Evolutionary conservation across 2,888 invertebrate genomes (phyloP).

Genomic region (Baronia brevicornis): DNA sequence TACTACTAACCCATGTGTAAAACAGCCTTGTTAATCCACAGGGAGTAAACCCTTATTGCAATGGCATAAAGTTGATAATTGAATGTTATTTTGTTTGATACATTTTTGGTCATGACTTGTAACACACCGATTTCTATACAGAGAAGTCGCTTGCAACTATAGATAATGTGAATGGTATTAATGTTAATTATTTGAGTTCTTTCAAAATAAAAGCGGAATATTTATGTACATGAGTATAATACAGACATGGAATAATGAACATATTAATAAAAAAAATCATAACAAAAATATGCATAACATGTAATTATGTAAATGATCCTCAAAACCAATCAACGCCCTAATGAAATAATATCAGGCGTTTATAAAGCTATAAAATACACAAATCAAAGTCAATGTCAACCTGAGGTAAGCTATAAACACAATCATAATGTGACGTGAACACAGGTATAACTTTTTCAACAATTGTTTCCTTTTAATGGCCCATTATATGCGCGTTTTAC

Average conservation of each 20-base stretch:
- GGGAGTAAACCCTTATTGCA: constrained; percentile 27
- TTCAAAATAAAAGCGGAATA: neutral
- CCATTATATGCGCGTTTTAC: constrained; percentile 73
- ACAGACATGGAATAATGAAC: too few species aligned
- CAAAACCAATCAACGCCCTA: too few species aligned
- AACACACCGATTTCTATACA: constrained; percentile 17
- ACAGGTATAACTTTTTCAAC: constrained; percentile 75
- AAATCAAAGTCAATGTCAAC: constrained; percentile 75
- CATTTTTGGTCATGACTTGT: constrained; percentile 13
- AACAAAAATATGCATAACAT: neutral
- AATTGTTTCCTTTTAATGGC: constrained; percentile 75
- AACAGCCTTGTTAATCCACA: constrained; percentile 28
- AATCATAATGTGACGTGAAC: constrained; percentile 73
- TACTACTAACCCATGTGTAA: constrained; percentile 45
- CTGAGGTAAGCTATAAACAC: constrained; percentile 69
- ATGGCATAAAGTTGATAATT: constrained; percentile 40
- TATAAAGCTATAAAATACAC: constrained; percentile 66
- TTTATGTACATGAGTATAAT: neutral
- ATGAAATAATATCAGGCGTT: constrained; percentile 29
- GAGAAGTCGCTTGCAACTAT: too few species aligned
- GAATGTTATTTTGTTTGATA: constrained; percentile 10
- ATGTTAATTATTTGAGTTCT: neutral
- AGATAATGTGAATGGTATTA: neutral
- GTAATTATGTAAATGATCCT: constrained; percentile 2
- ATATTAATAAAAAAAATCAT: too few species aligned